These are phyloP conservation scores for Oryzias melastigma DNA, from an alignment of 2,113 vertebrate species.

Conservation along the genomic window DNA sequence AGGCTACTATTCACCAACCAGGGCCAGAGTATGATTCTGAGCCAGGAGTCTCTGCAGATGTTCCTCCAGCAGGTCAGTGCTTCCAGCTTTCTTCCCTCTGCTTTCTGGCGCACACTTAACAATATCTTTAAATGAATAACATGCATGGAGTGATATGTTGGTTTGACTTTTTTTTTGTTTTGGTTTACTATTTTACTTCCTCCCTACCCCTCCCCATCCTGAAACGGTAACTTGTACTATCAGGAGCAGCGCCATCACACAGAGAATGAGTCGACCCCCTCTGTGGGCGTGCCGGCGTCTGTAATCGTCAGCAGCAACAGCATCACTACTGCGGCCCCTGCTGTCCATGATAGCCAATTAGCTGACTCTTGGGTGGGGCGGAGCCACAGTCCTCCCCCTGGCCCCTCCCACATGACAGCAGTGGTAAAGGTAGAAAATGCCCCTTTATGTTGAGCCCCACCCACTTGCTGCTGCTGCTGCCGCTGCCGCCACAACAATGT, in stretches of 20 bases:
- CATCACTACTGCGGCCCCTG: slow-evolving; percentile 71
- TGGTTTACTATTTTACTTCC: slow-evolving; percentile 71
- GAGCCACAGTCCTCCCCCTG: slow-evolving; percentile 74
- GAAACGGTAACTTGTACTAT: slow-evolving; percentile 76
- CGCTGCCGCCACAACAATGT: slow-evolving; percentile 61
- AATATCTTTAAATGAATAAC: slow-evolving; percentile 55
- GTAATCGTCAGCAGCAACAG: slow-evolving; percentile 90
- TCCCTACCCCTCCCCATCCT: slow-evolving; percentile 49
- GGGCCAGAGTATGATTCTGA: slow-evolving; percentile 81
- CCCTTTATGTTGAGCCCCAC: slow-evolving; percentile 71
- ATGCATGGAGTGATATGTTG: slow-evolving; percentile 60
- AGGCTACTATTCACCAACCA: slow-evolving; percentile 87
- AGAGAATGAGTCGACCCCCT: slow-evolving; percentile 78
- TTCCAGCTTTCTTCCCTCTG: slow-evolving; percentile 3
- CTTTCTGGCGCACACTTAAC: slow-evolving; percentile 47
- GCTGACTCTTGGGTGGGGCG: slow-evolving; percentile 71
- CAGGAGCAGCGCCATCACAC: slow-evolving; percentile 81
- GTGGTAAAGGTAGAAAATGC: slow-evolving; percentile 83
- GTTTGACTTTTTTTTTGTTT: slow-evolving; percentile 57
- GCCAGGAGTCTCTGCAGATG: slow-evolving; percentile 92
- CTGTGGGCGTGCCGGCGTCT: slow-evolving; percentile 85
- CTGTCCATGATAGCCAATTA: slow-evolving; percentile 76
- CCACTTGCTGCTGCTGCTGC: slow-evolving; percentile 74
- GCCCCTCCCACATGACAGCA: slow-evolving; percentile 79
- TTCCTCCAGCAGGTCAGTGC: slow-evolving; percentile 91